Base-by-base conservation (phyloP, 2,888 invertebrate species). In the Shargacucullia verbasci region DNA sequence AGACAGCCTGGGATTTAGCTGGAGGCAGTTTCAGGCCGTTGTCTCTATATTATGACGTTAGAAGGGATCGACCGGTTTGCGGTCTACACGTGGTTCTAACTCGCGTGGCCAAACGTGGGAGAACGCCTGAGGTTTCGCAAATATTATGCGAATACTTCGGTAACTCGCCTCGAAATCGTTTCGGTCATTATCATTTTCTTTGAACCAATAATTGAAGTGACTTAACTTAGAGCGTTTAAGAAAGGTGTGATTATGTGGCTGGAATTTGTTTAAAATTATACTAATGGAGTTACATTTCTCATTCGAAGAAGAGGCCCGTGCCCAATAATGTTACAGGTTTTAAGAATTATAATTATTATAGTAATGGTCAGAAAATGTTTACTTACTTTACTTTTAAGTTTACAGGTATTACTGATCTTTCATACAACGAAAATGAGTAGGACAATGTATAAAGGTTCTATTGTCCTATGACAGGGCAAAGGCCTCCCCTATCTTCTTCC, bases 1-100 rank as follows among this genome's bases (percentile, higher is more conserved):
- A 80, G 78, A 84, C 79, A 77, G 85, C 87, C 86, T 89, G 89
- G 83, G 89, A 89, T 82, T 80, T 73, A 37, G 87, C 89, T 82
- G 52, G 71, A 54, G 86, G 89, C 85, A 11, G 44, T 80, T 85
- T 82, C 80, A 79, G 80, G 56, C 48, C 60, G 67, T 63, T 70
- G 55, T 80, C 77, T 67, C 39, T 59, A 76, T 79, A 60, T 70
- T 78, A 73, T 73, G 57, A 64, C 56, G 74, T 83, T 84, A 84
- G 86, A 83, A 76, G 75, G 78, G 74, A 78, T 78, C 53, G 58
- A 62, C 40, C 53, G 57, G 71, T 71, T 62, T 53, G 50, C 58
- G 48, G 54, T 54, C 49, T 57, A 76, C 85, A 84, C 82, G 83
- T 84, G 83, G 76, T 63, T 58, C 72, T 74, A 75, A 76, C 65